These are phyloP conservation scores for Cherax quadricarinatus DNA, from an alignment of 1,140 invertebrate species.

Conservation along the genomic window DNA sequence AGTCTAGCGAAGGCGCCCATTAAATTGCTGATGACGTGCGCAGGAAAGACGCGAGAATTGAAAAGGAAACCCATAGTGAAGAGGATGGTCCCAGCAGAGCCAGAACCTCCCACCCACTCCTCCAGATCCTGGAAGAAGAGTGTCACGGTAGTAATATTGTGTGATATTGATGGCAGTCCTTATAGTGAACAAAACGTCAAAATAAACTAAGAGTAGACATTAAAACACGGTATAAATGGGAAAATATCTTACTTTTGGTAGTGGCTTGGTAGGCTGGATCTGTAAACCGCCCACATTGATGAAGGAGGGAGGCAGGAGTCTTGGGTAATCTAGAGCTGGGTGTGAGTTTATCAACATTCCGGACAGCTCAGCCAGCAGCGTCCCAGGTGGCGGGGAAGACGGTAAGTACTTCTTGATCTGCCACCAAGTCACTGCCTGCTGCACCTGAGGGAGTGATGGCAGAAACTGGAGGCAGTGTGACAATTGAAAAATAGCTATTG, in stretches of 20 bases:
- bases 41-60: slow-evolving; percentile 75
- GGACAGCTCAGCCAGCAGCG: slow-evolving; percentile 74
- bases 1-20: slow-evolving; percentile 64
- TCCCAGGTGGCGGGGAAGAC: slow-evolving; percentile 73
- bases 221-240: no score
- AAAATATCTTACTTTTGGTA: slow-evolving; percentile 26
- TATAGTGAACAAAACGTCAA: no score
- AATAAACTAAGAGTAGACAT: no score
- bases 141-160: background rate
- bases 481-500: no score
- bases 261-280: slow-evolving; percentile 27
- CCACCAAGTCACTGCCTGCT: slow-evolving; percentile 73
- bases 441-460: slow-evolving; percentile 31
- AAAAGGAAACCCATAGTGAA: slow-evolving; percentile 76
- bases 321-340: slow-evolving; percentile 75
- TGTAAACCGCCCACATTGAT: slow-evolving; percentile 76
- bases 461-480: background rate
- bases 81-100: slow-evolving; percentile 75
- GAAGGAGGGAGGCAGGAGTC: slow-evolving; percentile 75
- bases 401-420: slow-evolving; percentile 74
- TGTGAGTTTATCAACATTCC: slow-evolving; percentile 76
- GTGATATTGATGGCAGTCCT: no score
- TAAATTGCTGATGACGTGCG: slow-evolving; percentile 53
- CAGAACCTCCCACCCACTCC: slow-evolving; percentile 74
- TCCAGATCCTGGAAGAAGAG: slow-evolving; percentile 73